phyloP scores from a whole-genome alignment of 2,113 vertebrate species.

The Phrynosoma blainvillii region DNA sequence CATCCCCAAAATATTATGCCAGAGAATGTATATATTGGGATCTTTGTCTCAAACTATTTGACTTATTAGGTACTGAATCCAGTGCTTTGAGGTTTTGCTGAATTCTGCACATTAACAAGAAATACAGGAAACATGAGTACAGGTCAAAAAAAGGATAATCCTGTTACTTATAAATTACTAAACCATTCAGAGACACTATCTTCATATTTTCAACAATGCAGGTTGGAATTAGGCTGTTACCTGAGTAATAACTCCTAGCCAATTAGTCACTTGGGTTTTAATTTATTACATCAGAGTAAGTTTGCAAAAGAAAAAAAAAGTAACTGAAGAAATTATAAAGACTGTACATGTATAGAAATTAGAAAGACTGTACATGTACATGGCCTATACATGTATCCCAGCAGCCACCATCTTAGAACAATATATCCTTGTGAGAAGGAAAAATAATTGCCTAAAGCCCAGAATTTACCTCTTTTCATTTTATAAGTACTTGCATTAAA shows the following conservation, averaged over 20 bases:
- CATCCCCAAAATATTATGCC: constrained; percentile 10
- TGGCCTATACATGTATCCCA: background rate
- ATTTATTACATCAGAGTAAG: background rate
- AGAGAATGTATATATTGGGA: background rate
- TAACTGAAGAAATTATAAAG: background rate
- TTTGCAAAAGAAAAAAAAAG: background rate
- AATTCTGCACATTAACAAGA: background rate
- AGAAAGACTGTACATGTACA: background rate
- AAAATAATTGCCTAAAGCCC: background rate
- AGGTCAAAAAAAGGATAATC: background rate
- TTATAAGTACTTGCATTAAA: too few species aligned
- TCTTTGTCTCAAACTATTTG: background rate
- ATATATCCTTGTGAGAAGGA: background rate
- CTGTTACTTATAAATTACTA: background rate
- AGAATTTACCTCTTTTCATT: too few species aligned
- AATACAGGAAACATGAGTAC: background rate
- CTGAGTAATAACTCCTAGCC: background rate
- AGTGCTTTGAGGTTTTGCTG: background rate
- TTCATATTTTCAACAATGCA: background rate
- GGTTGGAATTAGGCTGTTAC: background rate
- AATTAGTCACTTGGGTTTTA: background rate
- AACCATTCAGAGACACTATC: background rate
- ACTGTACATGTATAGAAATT: background rate
- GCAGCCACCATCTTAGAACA: background rate
- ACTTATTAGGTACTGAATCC: background rate